Evolutionary conservation across 2,888 invertebrate species (phyloP).

Genomic region (Ypsolopha sequella): DNA sequence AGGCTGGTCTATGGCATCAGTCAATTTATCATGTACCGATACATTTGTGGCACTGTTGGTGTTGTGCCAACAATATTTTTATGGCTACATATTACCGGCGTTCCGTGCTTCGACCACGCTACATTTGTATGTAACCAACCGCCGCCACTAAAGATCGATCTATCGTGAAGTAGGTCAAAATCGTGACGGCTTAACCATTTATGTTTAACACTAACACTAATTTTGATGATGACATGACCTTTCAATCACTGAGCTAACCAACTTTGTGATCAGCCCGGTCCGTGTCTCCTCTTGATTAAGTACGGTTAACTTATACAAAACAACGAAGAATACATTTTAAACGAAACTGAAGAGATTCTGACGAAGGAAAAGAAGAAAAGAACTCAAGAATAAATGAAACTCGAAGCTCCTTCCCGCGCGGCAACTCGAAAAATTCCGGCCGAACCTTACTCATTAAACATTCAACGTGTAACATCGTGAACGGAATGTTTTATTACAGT

Average conservation of each 20-base stretch:
- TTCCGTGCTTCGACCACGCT: too few relatives aligned
- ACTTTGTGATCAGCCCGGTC: too few relatives aligned
- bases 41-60: not conserved
- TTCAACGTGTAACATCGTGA: slow-evolving; percentile 5
- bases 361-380: not conserved
- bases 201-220: not conserved
- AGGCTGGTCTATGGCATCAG: too few relatives aligned
- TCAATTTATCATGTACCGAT: too few relatives aligned
- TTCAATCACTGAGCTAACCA: not conserved
- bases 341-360: not conserved
- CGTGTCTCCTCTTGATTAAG: not conserved
- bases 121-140: not conserved
- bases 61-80: not conserved
- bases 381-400: not conserved
- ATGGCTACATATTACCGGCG: too few relatives aligned
- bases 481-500: not conserved
- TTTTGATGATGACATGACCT: not conserved
- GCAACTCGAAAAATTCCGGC: not conserved
- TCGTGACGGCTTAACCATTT: slow-evolving; percentile 7
- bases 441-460: slow-evolving; percentile 5
- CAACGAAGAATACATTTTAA: not conserved
- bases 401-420: not conserved
- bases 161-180: slow-evolving; percentile 23
- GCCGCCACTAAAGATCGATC: slow-evolving; percentile 14
- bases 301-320: not conserved